These are phyloP conservation scores for Parambassis ranga DNA, from an alignment of 2,797 vertebrate genomes.

Conservation along the genomic window DNA sequence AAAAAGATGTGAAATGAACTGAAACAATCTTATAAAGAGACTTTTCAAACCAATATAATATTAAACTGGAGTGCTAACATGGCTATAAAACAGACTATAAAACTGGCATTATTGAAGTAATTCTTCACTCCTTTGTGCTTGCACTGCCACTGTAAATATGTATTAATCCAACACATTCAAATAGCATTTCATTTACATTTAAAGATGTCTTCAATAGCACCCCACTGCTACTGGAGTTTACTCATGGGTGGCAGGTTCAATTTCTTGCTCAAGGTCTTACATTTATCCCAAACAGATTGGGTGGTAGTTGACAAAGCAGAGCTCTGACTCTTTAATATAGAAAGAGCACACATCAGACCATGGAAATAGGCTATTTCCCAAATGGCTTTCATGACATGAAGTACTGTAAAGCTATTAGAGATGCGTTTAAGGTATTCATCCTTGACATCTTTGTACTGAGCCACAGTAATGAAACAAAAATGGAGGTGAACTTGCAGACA, in stretches of 20 bases:
- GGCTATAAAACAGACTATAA: constrained; percentile 21
- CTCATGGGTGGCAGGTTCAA: constrained; percentile 60
- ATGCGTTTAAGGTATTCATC: constrained; percentile 49
- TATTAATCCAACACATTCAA: constrained; percentile 39
- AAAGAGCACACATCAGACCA: constrained; percentile 47
- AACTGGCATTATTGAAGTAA: constrained; percentile 29
- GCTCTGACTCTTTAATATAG: constrained; percentile 47
- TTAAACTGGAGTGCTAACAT: constrained; percentile 23
- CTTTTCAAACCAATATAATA: constrained; percentile 21
- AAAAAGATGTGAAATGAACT: constrained; percentile 33
- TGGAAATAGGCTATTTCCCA: constrained; percentile 58
- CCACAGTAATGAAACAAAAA: constrained; percentile 16
- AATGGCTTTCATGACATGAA: constrained; percentile 44
- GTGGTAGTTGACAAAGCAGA: constrained; percentile 41
- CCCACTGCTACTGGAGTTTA: constrained; percentile 33
- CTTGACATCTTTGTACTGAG: constrained; percentile 25
- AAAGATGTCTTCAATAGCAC: constrained; percentile 54
- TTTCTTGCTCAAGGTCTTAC: constrained; percentile 62
- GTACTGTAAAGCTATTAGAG: constrained; percentile 49
- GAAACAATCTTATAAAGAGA: constrained; percentile 31
- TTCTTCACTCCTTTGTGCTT: constrained; percentile 22
- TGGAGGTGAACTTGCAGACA: neutral
- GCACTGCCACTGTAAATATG: constrained; percentile 29
- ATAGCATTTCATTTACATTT: constrained; percentile 48
- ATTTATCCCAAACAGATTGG: constrained; percentile 69